phyloP scores from a whole-genome alignment of 2,113 vertebrate species.

The Aptenodytes patagonicus region DNA sequence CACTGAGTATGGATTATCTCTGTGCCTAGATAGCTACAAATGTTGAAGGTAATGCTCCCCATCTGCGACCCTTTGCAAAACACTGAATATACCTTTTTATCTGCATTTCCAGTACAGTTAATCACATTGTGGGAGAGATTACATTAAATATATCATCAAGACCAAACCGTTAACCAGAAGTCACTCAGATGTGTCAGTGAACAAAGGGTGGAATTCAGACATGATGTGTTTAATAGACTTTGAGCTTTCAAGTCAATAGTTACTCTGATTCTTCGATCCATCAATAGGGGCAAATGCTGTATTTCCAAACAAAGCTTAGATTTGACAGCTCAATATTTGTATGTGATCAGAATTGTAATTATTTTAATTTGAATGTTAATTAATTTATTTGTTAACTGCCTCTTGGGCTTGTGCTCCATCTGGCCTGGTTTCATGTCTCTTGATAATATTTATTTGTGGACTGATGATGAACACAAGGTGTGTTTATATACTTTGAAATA shows the following conservation, averaged over 20 bases:
- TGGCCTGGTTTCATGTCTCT: neutral
- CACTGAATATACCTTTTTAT: constrained; percentile 58
- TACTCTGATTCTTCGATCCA: constrained; percentile 1
- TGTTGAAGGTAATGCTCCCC: constrained; percentile 41
- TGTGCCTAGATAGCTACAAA: constrained; percentile 51
- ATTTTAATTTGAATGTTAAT: constrained; percentile 37
- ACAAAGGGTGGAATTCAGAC: constrained; percentile 37
- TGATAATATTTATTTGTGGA: neutral
- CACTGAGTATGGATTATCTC: constrained; percentile 60
- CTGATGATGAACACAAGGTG: neutral
- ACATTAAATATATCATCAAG: constrained; percentile 51
- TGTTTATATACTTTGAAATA: neutral
- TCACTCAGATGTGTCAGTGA: constrained; percentile 30
- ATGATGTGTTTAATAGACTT: constrained; percentile 23
- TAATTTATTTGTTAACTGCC: constrained; percentile 25
- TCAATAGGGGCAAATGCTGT: neutral
- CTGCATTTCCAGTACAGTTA: constrained; percentile 58
- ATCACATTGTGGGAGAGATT: constrained; percentile 54
- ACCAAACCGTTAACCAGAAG: constrained; percentile 58
- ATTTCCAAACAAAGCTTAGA: neutral
- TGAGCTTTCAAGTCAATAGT: constrained; percentile 42
- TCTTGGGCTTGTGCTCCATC: constrained; percentile 11
- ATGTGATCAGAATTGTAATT: constrained; percentile 7
- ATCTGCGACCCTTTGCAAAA: constrained; percentile 65
- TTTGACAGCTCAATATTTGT: constrained; percentile 8